Evolutionary conservation across 1,140 invertebrate species (phyloP), one percentile per base, ranked within the genome.

Genomic region (Aphis gossypii): DNA sequence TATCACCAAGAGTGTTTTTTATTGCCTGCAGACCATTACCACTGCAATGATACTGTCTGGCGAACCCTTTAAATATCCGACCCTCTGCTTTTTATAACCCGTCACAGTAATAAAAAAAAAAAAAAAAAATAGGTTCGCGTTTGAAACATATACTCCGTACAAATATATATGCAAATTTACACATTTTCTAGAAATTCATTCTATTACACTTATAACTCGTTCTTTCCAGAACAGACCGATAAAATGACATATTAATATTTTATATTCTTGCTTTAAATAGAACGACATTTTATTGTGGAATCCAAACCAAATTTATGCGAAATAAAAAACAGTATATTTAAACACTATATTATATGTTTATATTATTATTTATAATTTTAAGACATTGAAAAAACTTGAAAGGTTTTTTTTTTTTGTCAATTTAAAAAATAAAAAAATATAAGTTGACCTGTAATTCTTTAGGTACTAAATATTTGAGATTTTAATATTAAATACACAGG

Each of bases 1-100:
- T 93, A 93, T 93, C 92, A 8, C 82, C 92, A 93, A 93, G 92
- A 93, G 92, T 93, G 92, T 93, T 93, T 93, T 93, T 93, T 93
- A 93, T 93, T 84, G 92, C 92, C 82, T 44, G 92, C 92, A 86
- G 92, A 93, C 92, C 92, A 93, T 93, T 93, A 93, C 76, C 82
- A 93, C 35, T 86, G 92, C 92, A 93, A 84, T 93, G 92, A 84
- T 93, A 93, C 92, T 93, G 92, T 93, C 92, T 93, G 82, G 92
- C 48, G 92, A 93, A 93, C 92, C 92, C 92, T 93, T 93, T 93
- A 93, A 93, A 93, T 93, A 84, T 84, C 46, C 82, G 41, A 84
- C 92, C 92, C 92, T 93, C 92, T 93, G 92, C 68, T 93, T 93
- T 93, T 93, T 93, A 93, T 93, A 93, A 93, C 92, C 76, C 76